Conservation (phyloP, 2,113 vertebrate genomes). For the Sinocyclocheilus rhinocerous region DNA sequence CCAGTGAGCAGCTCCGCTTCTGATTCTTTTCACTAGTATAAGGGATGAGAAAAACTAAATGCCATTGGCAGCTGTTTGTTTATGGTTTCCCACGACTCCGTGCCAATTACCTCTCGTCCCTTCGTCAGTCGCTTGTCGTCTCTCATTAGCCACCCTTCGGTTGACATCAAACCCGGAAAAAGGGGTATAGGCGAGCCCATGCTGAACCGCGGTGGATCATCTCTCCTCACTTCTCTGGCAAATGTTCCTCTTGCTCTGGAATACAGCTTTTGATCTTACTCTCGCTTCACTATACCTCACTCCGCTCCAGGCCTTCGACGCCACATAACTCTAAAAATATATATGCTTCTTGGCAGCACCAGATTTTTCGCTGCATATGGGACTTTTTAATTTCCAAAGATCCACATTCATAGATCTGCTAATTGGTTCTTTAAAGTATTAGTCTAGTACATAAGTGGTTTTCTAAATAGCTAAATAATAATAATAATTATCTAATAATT, state of each 20-base stretch:
- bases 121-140: slow-evolving; percentile 76
- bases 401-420: not conserved
- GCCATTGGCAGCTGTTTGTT: slow-evolving; percentile 81
- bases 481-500: not conserved
- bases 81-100: slow-evolving; percentile 81
- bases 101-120: slow-evolving; percentile 77
- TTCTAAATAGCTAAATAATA: not conserved
- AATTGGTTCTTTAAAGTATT: not conserved
- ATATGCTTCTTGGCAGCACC: not conserved
- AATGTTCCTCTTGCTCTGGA: not conserved
- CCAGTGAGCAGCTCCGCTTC: slow-evolving; percentile 69
- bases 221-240: not conserved
- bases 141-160: slow-evolving; percentile 75
- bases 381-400: not conserved
- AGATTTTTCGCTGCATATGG: not conserved
- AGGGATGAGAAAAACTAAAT: slow-evolving; percentile 69
- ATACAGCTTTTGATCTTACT: not conserved
- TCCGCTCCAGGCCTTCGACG: not conserved
- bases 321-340: no score
- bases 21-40: slow-evolving; percentile 70
- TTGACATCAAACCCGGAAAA: slow-evolving; percentile 63
- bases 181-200: slow-evolving; percentile 42
- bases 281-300: not conserved
- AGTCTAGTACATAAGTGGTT: not conserved
- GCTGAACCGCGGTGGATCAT: slow-evolving; percentile 29